Conservation (phyloP, 2,888 invertebrate species). For the Drosophila pegasa region DNA sequence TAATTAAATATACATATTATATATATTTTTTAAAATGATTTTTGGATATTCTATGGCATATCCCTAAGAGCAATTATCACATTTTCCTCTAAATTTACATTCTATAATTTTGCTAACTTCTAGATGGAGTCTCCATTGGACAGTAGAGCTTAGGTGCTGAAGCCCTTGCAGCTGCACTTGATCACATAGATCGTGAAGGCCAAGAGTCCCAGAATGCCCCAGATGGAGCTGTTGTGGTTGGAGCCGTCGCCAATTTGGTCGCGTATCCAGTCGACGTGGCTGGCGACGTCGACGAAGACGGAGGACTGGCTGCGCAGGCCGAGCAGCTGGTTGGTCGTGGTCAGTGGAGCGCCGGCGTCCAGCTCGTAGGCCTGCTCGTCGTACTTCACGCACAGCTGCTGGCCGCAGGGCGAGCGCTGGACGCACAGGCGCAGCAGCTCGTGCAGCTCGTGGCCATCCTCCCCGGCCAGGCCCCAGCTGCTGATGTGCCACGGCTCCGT, state of each 20-base stretch:
- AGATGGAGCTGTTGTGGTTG: conserved; percentile 79
- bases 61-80: conserved; percentile 59
- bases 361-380: conserved; percentile 18
- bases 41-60: conserved; percentile 5
- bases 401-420: conserved; percentile 20
- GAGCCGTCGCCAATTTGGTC: conserved; percentile 64
- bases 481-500: conserved; percentile 42
- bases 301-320: conserved; percentile 43
- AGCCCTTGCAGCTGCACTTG: conserved; percentile 52
- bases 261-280: conserved; percentile 72
- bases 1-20: neutral
- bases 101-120: neutral
- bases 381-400: conserved; percentile 32
- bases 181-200: conserved; percentile 74
- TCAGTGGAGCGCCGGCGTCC: conserved; percentile 64
- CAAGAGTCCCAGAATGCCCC: conserved; percentile 78
- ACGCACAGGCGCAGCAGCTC: conserved; percentile 47
- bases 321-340: conserved; percentile 44
- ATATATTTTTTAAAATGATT: neutral
- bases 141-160: conserved; percentile 16
- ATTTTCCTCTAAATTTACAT: conserved; percentile 15
- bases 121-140: neutral
- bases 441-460: conserved; percentile 47
- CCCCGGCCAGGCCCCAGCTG: conserved; percentile 53
- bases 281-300: conserved; percentile 53